phyloP scores from a whole-genome alignment of 2,888 invertebrate species.

The Dasypogon diadema region DNA sequence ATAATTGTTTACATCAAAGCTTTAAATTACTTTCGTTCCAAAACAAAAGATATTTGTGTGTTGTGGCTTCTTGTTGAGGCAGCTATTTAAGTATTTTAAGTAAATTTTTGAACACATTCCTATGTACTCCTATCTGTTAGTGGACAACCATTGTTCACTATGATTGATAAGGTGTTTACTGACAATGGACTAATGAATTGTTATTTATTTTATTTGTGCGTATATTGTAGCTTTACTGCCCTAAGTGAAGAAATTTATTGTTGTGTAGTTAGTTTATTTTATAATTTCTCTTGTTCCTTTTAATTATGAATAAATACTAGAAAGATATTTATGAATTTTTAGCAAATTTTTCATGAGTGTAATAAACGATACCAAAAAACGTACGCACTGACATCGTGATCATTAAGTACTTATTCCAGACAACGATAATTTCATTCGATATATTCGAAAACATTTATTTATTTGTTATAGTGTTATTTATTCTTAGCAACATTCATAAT shows the following conservation, averaged over 20 bases:
- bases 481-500: slow-evolving; percentile 25
- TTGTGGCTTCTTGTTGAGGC: slow-evolving; percentile 33
- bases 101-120: slow-evolving; percentile 12
- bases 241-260: background rate
- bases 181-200: slow-evolving; percentile 8
- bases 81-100: slow-evolving; percentile 39
- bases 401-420: background rate
- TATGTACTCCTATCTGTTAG: slow-evolving; percentile 36
- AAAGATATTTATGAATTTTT: background rate
- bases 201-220: slow-evolving; percentile 16
- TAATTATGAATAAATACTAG: background rate
- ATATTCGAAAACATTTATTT: background rate
- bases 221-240: background rate
- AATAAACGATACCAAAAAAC: background rate
- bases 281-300: background rate
- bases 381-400: background rate
- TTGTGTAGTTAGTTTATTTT: background rate
- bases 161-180: background rate
- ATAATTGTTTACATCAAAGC: slow-evolving; percentile 68
- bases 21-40: background rate
- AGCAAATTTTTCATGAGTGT: background rate
- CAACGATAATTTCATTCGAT: slow-evolving; percentile 25
- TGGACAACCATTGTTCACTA: slow-evolving; percentile 29
- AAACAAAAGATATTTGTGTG: slow-evolving; percentile 24
- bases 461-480: slow-evolving; percentile 28